Percentiles rank a stretch among this genome's conserved stretches.
Conservation (phyloP, 2,113 vertebrate genomes). For the Thryonomys swinderianus region DNA sequence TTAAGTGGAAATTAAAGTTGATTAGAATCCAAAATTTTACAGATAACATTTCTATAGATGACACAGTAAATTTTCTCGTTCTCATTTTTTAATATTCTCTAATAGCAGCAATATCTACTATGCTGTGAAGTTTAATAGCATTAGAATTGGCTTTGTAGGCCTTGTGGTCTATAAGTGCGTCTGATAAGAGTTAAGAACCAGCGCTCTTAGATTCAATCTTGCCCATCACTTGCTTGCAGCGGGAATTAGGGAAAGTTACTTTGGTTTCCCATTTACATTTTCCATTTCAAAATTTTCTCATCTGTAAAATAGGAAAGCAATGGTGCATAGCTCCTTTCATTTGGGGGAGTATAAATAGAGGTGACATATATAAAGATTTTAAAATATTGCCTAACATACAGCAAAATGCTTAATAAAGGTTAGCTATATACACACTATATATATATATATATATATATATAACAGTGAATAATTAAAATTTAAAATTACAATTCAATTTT, state of each 20-base stretch:
- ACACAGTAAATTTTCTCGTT: background rate
- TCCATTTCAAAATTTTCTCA: conserved; percentile 16
- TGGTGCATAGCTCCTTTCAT: background rate
- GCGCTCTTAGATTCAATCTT: background rate
- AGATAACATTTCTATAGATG: background rate
- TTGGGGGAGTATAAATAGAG: background rate
- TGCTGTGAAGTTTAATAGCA: background rate
- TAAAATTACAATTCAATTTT: background rate
- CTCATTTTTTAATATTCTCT: background rate
- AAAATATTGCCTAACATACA: background rate
- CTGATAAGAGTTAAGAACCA: background rate
- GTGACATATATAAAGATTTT: background rate
- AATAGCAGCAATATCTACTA: background rate
- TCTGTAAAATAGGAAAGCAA: conserved; percentile 25
- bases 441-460: background rate
- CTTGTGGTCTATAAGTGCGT: background rate
- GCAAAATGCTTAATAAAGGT: background rate
- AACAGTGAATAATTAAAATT: background rate
- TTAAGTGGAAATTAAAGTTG: conserved; percentile 3
- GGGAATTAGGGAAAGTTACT: background rate
- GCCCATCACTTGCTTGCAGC: background rate
- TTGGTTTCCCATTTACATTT: conserved; percentile 15
- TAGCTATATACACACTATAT: background rate
- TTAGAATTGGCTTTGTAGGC: background rate
- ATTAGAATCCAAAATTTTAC: background rate